Conservation (phyloP, 2,888 invertebrate genomes). For the Tiliacea citrago region DNA sequence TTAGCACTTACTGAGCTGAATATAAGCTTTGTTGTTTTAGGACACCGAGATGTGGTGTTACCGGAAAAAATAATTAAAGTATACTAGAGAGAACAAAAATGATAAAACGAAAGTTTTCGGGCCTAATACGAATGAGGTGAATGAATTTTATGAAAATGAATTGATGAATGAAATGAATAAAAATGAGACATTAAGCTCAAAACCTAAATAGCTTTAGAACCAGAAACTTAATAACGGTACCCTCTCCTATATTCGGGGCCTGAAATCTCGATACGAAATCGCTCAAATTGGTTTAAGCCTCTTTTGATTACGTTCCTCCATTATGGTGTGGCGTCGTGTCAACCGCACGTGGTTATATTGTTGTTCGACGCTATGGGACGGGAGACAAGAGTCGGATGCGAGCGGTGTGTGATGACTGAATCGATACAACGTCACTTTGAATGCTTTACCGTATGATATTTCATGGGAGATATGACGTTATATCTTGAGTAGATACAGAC, state of each 20-base stretch:
- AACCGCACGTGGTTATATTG: slow-evolving; percentile 66
- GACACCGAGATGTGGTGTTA: background rate
- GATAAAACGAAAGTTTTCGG: too few relatives aligned
- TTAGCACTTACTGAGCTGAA: background rate
- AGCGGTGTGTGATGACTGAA: slow-evolving; percentile 69
- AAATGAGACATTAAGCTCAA: background rate
- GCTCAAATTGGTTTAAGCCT: slow-evolving; percentile 64
- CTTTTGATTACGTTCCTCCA: slow-evolving; percentile 66
- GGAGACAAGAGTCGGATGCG: slow-evolving; percentile 72
- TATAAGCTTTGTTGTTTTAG: background rate
- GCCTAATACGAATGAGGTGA: background rate
- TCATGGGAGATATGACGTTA: slow-evolving; percentile 48
- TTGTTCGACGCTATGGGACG: slow-evolving; percentile 56
- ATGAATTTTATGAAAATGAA: too few relatives aligned
- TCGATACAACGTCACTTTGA: slow-evolving; percentile 71
- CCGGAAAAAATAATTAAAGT: background rate
- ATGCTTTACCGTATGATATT: slow-evolving; percentile 62
- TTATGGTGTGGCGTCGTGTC: slow-evolving; percentile 60
- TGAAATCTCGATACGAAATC: slow-evolving; percentile 42
- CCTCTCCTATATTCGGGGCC: background rate
- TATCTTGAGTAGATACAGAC: slow-evolving; percentile 16
- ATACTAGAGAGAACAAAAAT: background rate
- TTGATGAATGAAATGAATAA: too few relatives aligned
- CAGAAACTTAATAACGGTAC: slow-evolving; percentile 9
- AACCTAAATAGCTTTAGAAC: background rate